phyloP scores from a whole-genome alignment of 35 echinoderm and acorn worm genomes.

The Patiria miniata region DNA sequence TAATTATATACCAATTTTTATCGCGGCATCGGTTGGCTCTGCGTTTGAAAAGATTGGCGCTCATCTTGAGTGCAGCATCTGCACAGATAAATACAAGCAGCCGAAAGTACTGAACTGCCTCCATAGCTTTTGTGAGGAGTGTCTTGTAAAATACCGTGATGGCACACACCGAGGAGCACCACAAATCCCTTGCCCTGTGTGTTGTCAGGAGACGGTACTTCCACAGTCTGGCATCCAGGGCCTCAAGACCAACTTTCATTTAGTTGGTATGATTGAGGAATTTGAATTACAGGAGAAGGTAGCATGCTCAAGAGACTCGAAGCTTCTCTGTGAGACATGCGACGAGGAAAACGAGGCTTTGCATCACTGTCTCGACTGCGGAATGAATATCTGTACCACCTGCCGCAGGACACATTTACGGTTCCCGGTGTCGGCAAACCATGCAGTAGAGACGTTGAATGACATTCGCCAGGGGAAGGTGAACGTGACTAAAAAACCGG shows the following conservation, averaged over 20 bases:
- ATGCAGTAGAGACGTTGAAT: not conserved
- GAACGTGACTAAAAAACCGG: not conserved
- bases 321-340: not conserved
- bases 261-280: conserved; percentile 47
- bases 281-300: not conserved
- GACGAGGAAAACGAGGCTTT: not conserved
- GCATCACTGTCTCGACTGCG: conserved; percentile 21
- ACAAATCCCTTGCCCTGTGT: conserved; percentile 30
- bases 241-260: conserved; percentile 47
- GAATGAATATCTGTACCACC: conserved; percentile 3
- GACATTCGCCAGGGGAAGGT: not conserved
- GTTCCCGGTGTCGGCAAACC: not conserved
- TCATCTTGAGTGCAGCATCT: conserved; percentile 50
- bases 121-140: conserved; percentile 57
- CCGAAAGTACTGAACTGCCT: conserved; percentile 54
- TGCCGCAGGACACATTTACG: conserved; percentile 6
- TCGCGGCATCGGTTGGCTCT: too few relatives aligned
- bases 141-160: conserved; percentile 36
- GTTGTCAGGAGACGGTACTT: conserved; percentile 9
- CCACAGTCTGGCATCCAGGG: not conserved
- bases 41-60: too few relatives aligned
- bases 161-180: not conserved
- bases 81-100: conserved; percentile 14
- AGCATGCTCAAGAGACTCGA: not conserved
- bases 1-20: too few relatives aligned